These are phyloP conservation scores for Limnephilus auricula DNA, from an alignment of 2,888 invertebrate species.

Conservation along the genomic window DNA sequence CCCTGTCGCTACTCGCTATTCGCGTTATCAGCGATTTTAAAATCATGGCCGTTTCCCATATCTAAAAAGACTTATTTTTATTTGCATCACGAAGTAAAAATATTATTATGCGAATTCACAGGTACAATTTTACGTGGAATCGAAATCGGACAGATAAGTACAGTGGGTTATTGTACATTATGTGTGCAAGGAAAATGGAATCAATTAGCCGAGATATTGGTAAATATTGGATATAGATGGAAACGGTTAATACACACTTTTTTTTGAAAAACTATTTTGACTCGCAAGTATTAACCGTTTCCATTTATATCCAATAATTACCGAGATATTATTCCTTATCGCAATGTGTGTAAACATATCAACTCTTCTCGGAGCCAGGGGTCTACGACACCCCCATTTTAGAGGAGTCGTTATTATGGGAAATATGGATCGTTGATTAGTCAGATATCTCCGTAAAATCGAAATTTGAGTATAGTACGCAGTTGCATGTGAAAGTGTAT, in stretches of 20 bases:
- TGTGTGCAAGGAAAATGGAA: not conserved
- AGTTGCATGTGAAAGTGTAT: too few species aligned
- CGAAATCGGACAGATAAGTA: not conserved
- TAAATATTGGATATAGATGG: too few species aligned
- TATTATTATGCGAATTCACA: not conserved
- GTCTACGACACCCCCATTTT: not conserved
- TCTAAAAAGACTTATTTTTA: not conserved
- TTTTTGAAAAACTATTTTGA: too few species aligned
- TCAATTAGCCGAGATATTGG: not conserved
- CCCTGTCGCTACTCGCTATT: too few species aligned
- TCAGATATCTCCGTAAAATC: too few species aligned
- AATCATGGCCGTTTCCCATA: not conserved
- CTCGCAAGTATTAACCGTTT: too few species aligned
- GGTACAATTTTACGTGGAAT: not conserved
- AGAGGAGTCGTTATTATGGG: too few species aligned
- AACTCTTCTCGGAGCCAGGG: not conserved
- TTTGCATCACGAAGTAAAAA: not conserved
- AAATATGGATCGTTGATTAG: too few species aligned
- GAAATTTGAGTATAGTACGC: too few species aligned
- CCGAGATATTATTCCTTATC: not conserved
- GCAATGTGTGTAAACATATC: not conserved
- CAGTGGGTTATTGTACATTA: not conserved
- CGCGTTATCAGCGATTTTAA: slow-evolving; percentile 2
- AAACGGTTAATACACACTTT: too few species aligned
- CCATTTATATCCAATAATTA: too few species aligned